A percentile compares a stretch with the other conserved stretches of the same genome.
Evolutionary conservation across 2,888 invertebrate species (phyloP).

Genomic region (Caenorhabditis doughertyi): DNA sequence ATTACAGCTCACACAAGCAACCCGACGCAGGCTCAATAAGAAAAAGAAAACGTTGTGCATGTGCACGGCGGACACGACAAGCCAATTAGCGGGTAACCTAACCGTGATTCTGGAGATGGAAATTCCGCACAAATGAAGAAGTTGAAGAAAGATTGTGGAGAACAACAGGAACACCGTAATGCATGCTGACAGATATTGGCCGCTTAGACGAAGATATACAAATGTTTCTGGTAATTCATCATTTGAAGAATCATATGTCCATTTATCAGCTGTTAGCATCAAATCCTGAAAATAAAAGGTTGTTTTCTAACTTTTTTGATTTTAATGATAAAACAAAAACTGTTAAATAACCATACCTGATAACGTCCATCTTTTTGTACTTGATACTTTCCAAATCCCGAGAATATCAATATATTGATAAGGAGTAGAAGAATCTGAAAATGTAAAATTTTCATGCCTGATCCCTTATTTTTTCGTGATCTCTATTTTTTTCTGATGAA

Average conservation of each 20-base stretch:
- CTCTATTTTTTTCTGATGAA: not conserved
- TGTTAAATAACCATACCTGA: constrained; percentile 38
- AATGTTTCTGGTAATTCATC: constrained; percentile 77
- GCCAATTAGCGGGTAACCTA: constrained; percentile 47
- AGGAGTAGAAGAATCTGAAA: constrained; percentile 76
- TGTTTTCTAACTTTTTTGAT: too few species aligned
- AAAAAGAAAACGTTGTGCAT: not conserved
- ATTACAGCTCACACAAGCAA: constrained; percentile 28
- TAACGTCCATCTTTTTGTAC: constrained; percentile 69
- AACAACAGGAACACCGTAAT: constrained; percentile 74
- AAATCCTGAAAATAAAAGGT: constrained; percentile 66
- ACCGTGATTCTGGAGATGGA: constrained; percentile 77
- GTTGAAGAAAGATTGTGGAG: constrained; percentile 74
- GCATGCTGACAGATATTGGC: constrained; percentile 75
- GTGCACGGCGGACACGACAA: constrained; percentile 14
- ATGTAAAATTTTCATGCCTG: not conserved
- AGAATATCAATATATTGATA: constrained; percentile 78
- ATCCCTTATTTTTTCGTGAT: constrained; percentile 17
- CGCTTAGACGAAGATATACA: constrained; percentile 74
- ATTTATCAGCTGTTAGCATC: constrained; percentile 79
- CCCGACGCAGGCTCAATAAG: constrained; percentile 18
- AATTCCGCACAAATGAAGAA: constrained; percentile 74
- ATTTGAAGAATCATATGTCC: constrained; percentile 72
- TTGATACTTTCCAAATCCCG: constrained; percentile 81
- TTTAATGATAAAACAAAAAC: not conserved